These are phyloP conservation scores for Stenopsyche tienmushanensis DNA, from an alignment of 1,140 invertebrate species.

Conservation along the genomic window DNA sequence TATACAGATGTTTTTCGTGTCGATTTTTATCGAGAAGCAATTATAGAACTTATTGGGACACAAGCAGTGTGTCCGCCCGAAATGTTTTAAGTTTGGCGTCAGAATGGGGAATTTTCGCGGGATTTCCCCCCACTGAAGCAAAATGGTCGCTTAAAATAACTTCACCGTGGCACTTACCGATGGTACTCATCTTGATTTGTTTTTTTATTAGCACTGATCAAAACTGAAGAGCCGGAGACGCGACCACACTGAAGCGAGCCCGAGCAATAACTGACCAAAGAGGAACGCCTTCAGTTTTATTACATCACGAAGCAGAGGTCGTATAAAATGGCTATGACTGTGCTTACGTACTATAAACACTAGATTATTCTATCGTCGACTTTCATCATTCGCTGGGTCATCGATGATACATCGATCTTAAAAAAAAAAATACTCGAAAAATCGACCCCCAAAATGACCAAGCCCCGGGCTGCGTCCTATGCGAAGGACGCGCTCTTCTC, in stretches of 20 bases:
- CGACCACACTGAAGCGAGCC: not conserved
- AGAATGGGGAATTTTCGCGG: too few species aligned
- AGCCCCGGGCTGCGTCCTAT: too few species aligned
- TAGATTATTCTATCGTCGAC: not conserved
- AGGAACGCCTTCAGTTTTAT: not conserved
- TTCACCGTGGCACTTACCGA: not conserved
- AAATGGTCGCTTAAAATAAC: not conserved
- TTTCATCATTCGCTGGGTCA: too few species aligned
- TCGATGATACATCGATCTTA: too few species aligned
- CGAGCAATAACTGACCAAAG: not conserved
- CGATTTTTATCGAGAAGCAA: not conserved
- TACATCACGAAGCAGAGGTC: not conserved
- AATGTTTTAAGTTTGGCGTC: too few species aligned
- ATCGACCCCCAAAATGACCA: too few species aligned
- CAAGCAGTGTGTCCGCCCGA: too few species aligned
- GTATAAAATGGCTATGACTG: not conserved
- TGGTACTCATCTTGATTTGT: not conserved
- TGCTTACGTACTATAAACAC: not conserved
- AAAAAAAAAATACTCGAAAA: too few species aligned
- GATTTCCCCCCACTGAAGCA: too few species aligned
- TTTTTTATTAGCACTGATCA: not conserved
- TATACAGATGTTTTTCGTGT: not conserved
- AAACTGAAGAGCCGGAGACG: not conserved
- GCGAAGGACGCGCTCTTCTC: not conserved
- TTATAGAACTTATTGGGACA: too few species aligned